Percentiles rank a stretch among this genome's conserved stretches.
Conservation (phyloP, 2,888 invertebrate species). For the Andrena chrysosceles region DNA sequence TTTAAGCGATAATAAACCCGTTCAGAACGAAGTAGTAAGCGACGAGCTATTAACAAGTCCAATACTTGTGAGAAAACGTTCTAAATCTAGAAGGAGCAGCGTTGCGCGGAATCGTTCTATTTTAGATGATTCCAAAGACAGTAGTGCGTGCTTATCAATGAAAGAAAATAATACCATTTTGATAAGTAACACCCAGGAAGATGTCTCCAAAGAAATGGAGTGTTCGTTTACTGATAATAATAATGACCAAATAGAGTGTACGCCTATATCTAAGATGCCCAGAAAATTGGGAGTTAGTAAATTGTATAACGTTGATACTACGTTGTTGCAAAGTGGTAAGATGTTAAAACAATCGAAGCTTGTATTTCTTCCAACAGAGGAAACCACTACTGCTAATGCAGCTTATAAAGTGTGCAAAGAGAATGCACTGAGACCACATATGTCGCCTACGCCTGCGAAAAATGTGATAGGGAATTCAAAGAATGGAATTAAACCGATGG, state of each 20-base stretch:
- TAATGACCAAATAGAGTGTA: conserved; percentile 35
- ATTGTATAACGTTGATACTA: conserved; percentile 63
- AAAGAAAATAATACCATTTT: neutral
- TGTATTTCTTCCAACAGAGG: conserved; percentile 60
- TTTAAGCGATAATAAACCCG: neutral
- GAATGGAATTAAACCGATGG: neutral
- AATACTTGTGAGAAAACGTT: conserved; percentile 25
- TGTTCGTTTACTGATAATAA: conserved; percentile 1
- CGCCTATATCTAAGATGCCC: conserved; percentile 19
- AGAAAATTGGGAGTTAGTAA: conserved; percentile 48
- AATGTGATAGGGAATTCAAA: neutral
- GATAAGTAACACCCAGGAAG: neutral
- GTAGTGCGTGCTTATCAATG: neutral
- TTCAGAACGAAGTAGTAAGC: neutral
- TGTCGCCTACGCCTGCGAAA: neutral
- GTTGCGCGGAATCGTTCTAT: neutral
- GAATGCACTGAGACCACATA: neutral
- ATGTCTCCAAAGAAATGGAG: neutral
- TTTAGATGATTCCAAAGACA: neutral
- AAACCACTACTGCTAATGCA: conserved; percentile 57
- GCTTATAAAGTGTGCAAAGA: neutral
- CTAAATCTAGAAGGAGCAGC: conserved; percentile 10
- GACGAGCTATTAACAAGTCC: conserved; percentile 37
- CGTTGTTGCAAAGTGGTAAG: conserved; percentile 66
- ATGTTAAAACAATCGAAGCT: conserved; percentile 76